phyloP scores from a whole-genome alignment of 2,888 invertebrate species.

The Sinhomidia bicolor region DNA sequence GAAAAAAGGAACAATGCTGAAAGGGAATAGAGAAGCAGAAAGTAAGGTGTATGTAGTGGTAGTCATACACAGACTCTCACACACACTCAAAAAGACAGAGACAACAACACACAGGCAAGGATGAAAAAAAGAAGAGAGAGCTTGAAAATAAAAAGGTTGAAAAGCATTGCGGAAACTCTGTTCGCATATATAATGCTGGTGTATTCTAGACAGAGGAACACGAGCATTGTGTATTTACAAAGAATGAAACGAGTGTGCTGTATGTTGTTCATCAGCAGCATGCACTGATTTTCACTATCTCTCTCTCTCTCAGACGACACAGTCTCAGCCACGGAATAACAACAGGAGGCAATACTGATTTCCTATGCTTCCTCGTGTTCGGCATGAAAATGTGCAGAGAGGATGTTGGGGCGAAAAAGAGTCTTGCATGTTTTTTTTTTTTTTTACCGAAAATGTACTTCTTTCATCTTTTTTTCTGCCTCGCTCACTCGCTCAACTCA shows the following conservation, averaged over 20 bases:
- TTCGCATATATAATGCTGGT: not conserved
- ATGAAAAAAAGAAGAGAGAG: not conserved
- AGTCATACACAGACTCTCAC: no score
- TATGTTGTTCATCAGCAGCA: no score
- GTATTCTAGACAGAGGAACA: not conserved
- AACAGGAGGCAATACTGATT: not conserved
- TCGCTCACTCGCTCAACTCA: not conserved
- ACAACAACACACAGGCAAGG: not conserved
- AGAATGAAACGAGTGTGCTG: no score
- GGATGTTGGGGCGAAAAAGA: slow-evolving; percentile 56
- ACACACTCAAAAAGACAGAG: not conserved
- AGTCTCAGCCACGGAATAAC: not conserved
- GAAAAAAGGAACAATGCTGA: not conserved
- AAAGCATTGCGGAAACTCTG: slow-evolving; percentile 31
- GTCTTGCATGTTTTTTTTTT: slow-evolving; percentile 9
- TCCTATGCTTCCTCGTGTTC: slow-evolving; percentile 4
- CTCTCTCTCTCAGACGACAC: not conserved
- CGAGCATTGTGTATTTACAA: not conserved
- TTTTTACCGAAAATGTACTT: no score
- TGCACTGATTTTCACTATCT: no score
- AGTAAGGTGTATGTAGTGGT: not conserved
- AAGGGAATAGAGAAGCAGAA: not conserved
- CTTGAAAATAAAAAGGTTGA: slow-evolving; percentile 21
- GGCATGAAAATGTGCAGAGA: slow-evolving; percentile 4
- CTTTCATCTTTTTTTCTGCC: not conserved